These are phyloP conservation scores for Eristalis arbustorum DNA, from an alignment of 2,888 invertebrate genomes.

Conservation along the genomic window DNA sequence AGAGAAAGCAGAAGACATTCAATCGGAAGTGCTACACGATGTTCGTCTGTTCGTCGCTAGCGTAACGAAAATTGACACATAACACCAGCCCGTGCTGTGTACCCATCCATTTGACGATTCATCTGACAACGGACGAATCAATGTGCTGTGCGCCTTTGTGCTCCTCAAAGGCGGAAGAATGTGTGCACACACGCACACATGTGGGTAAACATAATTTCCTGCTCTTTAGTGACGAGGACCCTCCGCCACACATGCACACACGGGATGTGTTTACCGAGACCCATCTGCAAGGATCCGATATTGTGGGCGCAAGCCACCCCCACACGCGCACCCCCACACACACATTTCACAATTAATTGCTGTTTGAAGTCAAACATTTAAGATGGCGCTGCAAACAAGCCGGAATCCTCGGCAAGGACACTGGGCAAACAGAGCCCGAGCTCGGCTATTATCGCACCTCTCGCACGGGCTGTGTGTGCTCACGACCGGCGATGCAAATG, in stretches of 20 bases:
- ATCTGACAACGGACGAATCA: not conserved
- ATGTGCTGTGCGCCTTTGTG: not conserved
- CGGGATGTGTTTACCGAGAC: not conserved
- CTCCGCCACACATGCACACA: not conserved
- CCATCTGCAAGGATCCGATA: not conserved
- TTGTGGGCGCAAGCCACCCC: not conserved
- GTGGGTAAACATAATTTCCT: conserved; percentile 66
- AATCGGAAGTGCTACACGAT: conserved; percentile 15
- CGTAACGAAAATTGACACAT: not conserved
- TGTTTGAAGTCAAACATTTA: conserved; percentile 4
- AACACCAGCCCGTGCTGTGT: not conserved
- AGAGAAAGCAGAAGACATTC: not conserved
- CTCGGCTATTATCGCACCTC: not conserved
- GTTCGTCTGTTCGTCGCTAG: not conserved
- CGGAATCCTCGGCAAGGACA: not conserved
- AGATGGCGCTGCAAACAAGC: conserved; percentile 18
- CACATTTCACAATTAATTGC: conserved; percentile 15
- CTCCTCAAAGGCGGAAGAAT: not conserved
- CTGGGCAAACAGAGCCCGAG: not conserved
- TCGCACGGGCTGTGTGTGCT: not conserved
- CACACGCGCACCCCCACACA: not conserved
- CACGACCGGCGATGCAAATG: not conserved
- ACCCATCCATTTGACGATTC: not conserved
- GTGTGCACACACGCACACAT: not conserved
- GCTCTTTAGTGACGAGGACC: conserved; percentile 53